Base-by-base conservation (phyloP, 23 tunicate genomes). In the Ciona savignyi region DNA sequence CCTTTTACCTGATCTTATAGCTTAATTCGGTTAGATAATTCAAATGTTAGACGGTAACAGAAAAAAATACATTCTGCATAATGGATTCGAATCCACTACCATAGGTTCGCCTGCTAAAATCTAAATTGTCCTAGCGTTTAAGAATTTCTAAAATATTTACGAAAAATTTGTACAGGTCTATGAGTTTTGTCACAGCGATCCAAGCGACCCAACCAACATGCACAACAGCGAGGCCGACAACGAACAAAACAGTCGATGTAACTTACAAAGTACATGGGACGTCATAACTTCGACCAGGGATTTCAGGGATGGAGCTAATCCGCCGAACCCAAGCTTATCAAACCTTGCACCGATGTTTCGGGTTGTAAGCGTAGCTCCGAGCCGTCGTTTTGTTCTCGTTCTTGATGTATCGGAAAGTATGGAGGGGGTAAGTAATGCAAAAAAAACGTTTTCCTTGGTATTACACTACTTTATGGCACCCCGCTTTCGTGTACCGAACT, bases 171-270 rank as follows among this genome's bases (percentile, higher is more conserved):
- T n/a, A n/a, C 56, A 87, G 95, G 82, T 81, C 15, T 6, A 27
- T 26, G 51, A 61, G 19, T 87, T 83, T 56, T 83, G 88, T 27
- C 83, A 84, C 77, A 81, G 77, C 33, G 78, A 84, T 60, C 34
- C 67, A 2, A 33, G 67, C 3, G 92, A 85, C 34, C 71, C 80
- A 9, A 65, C 27, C 24, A 83, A 83, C 29, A 0, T 27, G 3
- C 86, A 81, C 62, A 87, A 87, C 86, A 64, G 23, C 28, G 74
- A 81, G 1, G 95, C 95, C 3, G 86, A 81, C 30, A 87, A 87
- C 51, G 86, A 87, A 30, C 95, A 87, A 66, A 87, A 87, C 78
- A 62, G 86, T 64, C 27, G 76, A 66, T 87, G 95, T 81, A 70
- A 77, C 34, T 42, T 70, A 2, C 74, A 66, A 25, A 87, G 95